Base-by-base conservation (phyloP, 2,888 invertebrate species). In the Anorthoa munda region DNA sequence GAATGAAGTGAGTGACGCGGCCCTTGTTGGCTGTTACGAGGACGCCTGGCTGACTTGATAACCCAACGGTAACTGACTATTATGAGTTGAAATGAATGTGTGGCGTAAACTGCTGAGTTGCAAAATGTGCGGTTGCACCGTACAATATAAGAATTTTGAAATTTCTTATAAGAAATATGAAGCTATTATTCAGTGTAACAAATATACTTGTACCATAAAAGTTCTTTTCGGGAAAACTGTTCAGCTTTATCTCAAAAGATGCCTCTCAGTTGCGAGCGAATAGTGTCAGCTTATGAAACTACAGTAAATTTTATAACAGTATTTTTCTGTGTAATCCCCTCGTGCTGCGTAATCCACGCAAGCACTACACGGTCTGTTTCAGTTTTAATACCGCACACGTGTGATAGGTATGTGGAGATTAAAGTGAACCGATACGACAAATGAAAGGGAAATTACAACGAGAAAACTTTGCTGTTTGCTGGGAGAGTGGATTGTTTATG, bases 391-490 rank as follows among this genome's bases (percentile, higher is more conserved):
- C 72, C 56, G n/a, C 63, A 26, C 70, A 78, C 72, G 59, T 55
- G 64, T 39, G 39, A 39, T 39, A 39, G 9, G 67, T 72, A 71
- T 66, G 46, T 53, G 60, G 45, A 71, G 72, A 86, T 86, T 86
- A 86, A 86, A 76, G 58, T 64, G 84, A 86, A 83, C 71, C 64
- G 69, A 73, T 72, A 79, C 80, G 80, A 66, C 60, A 69, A 75
- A 84, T 76, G 68, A 73, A 73, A 86, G 76, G 58, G 60, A 64
- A 68, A 73, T 84, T 58, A 67, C 67, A 9, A 64, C n/a, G 45
- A 56, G 66, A 31, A 50, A 26, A 63, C 39, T 59, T 51, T 68
- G 46, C 46, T 23, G 51, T 46, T 53, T 56, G 23, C 18, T 17
- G 26, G 13, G n/a, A n/a, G 18, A 18, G 23, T 66, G 39, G 23